Evolutionary conservation across 2,797 vertebrate species (phyloP).

Genomic region (Cottoperca gobio): DNA sequence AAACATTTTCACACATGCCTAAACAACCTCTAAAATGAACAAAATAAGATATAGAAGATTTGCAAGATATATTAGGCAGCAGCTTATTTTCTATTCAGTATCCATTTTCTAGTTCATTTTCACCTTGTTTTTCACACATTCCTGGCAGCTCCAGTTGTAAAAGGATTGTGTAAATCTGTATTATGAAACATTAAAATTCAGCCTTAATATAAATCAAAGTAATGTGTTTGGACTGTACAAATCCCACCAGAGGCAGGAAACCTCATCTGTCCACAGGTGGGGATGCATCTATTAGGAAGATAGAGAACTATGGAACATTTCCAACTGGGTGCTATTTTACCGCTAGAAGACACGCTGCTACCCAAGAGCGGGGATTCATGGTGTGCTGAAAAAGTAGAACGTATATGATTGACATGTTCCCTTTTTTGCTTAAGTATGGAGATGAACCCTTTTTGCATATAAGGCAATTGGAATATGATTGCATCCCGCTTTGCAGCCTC

Average conservation of each 20-base stretch:
- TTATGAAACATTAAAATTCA: constrained; percentile 14
- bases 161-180: neutral
- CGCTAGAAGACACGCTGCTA: neutral
- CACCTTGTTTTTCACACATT: constrained; percentile 9
- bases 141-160: constrained; percentile 19
- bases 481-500: neutral
- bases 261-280: constrained; percentile 6
- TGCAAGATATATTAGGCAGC: neutral
- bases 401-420: neutral
- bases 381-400: constrained; percentile 6
- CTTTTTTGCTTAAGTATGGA: neutral
- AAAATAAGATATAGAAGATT: no score
- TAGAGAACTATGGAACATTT: neutral
- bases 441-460: neutral
- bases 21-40: constrained; percentile 1
- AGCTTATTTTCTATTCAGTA: neutral
- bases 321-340: neutral
- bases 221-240: constrained; percentile 1
- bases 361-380: neutral
- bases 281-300: neutral
- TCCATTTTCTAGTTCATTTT: constrained; percentile 13
- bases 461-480: neutral
- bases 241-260: neutral
- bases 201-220: constrained; percentile 7
- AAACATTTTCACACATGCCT: constrained; percentile 15